phyloP scores from a whole-genome alignment of 2,888 invertebrate genomes.

The Cactoblastis cactorum region DNA sequence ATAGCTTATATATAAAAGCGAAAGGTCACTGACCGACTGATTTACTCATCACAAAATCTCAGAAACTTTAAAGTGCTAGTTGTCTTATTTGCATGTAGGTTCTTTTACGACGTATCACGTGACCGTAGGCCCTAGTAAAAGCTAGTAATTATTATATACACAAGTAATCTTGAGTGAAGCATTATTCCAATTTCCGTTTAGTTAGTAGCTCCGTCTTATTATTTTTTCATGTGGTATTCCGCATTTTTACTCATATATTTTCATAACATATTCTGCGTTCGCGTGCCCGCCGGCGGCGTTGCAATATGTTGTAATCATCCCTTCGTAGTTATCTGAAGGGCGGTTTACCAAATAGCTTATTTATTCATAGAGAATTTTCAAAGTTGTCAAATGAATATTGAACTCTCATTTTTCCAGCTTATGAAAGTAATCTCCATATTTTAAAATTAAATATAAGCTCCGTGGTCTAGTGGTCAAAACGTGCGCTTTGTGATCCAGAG shows the following conservation, averaged over 20 bases:
- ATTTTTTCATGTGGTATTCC: constrained; percentile 15
- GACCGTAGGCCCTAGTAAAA: no score
- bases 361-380: constrained; percentile 12
- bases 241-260: constrained; percentile 43
- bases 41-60: no score
- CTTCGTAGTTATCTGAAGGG: constrained; percentile 13
- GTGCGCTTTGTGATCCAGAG: no score
- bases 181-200: no score
- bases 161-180: no score
- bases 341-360: constrained; percentile 9
- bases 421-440: neutral
- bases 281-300: constrained; percentile 18
- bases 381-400: constrained; percentile 9
- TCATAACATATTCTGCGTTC: constrained; percentile 34
- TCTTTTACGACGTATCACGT: no score
- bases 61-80: no score
- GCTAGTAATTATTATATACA: no score
- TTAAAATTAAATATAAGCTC: neutral
- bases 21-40: no score
- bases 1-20: no score
- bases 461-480: no score
- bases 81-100: no score
- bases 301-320: constrained; percentile 21
- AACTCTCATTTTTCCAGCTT: neutral
- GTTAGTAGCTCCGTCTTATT: constrained; percentile 24